phyloP scores from a whole-genome alignment of 2,113 vertebrate species.

The Daphoenositta chrysoptera region DNA sequence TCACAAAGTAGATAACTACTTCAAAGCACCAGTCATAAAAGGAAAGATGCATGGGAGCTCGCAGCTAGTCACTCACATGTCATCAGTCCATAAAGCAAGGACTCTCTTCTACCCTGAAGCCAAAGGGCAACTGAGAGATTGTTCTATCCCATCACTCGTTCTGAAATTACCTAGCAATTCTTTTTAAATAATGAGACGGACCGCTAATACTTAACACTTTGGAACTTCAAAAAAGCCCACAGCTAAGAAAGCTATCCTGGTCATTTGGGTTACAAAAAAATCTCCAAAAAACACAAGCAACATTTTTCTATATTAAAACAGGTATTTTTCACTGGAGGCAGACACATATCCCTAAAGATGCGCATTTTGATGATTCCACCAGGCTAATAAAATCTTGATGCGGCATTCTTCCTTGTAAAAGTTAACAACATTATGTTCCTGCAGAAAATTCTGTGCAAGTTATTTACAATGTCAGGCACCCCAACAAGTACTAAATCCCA shows the following conservation, averaged over 20 bases:
- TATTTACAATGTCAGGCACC: not conserved
- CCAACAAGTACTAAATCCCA: not conserved
- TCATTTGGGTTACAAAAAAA: not conserved
- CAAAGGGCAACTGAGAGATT: not conserved
- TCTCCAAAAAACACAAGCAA: not conserved
- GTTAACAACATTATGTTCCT: not conserved
- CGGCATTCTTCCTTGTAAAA: not conserved
- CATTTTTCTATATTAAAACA: not conserved
- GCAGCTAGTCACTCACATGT: accelerated
- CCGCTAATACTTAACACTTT: not conserved
- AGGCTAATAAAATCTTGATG: not conserved
- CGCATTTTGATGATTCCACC: not conserved
- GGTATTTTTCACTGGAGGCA: not conserved
- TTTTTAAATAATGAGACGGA: not conserved
- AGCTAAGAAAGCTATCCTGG: not conserved
- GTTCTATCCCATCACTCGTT: not conserved
- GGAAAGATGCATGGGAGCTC: accelerated
- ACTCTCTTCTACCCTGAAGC: not conserved
- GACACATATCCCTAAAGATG: not conserved
- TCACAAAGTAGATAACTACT: not conserved
- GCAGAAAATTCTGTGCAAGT: not conserved
- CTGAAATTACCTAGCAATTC: not conserved
- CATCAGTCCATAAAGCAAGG: not conserved
- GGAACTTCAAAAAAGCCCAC: not conserved
- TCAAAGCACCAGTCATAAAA: not conserved